phyloP scores from a whole-genome alignment of 1,140 invertebrate species.

The Drosophila fuyamai region DNA sequence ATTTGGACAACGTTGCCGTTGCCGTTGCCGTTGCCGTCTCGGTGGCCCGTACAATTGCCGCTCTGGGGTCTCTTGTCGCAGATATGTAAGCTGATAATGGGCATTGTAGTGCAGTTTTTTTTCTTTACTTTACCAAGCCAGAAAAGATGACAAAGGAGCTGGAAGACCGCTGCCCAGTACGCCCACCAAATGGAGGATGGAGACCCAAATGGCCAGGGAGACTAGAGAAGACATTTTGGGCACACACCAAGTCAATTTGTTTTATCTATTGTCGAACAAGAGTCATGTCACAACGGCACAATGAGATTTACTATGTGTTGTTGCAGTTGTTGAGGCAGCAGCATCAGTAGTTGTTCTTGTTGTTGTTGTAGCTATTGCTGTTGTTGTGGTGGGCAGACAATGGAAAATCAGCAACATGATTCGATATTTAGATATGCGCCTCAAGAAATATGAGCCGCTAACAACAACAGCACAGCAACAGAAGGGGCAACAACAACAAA shows the following conservation, averaged over 20 bases:
- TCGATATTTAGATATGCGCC: slow-evolving; percentile 81
- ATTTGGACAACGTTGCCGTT: slow-evolving; percentile 70
- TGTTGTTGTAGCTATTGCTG: slow-evolving; percentile 12
- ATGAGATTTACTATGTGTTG: slow-evolving; percentile 80
- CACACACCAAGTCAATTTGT: slow-evolving; percentile 84
- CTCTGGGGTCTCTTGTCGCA: slow-evolving; percentile 55
- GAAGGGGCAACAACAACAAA: slow-evolving; percentile 64
- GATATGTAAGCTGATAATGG: slow-evolving; percentile 74
- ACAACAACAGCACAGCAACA: slow-evolving; percentile 55
- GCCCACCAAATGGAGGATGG: slow-evolving; percentile 57
- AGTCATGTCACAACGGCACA: slow-evolving; percentile 82
- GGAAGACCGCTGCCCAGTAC: slow-evolving; percentile 48
- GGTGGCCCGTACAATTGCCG: slow-evolving; percentile 39
- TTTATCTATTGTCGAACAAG: slow-evolving; percentile 84
- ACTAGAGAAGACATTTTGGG: slow-evolving; percentile 82
- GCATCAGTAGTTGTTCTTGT: slow-evolving; percentile 13
- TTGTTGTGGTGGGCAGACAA: slow-evolving; percentile 51
- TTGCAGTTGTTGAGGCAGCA: slow-evolving; percentile 38
- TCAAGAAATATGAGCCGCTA: slow-evolving; percentile 81
- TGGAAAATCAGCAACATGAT: slow-evolving; percentile 81
- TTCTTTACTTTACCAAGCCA: slow-evolving; percentile 5
- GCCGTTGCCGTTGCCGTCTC: slow-evolving; percentile 30
- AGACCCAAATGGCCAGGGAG: slow-evolving; percentile 30
- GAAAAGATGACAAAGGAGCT: slow-evolving; percentile 75
- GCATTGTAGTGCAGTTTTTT: slow-evolving; percentile 70